Percentiles rank a stretch among this genome's conserved stretches.
Evolutionary conservation across 1,140 invertebrate genomes (phyloP).

Genomic region (Hycleus cichorii): DNA sequence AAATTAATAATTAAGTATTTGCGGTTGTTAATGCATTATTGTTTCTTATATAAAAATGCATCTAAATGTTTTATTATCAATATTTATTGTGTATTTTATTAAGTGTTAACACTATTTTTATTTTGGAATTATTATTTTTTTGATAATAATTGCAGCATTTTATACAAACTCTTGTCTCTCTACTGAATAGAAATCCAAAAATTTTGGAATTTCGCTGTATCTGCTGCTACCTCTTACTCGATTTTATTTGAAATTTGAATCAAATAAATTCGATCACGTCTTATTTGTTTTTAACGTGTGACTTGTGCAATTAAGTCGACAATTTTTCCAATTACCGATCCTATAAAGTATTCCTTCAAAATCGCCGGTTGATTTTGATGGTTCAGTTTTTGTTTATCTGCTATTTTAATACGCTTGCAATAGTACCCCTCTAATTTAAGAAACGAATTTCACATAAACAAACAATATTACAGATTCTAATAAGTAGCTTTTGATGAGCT

Average conservation of each 20-base stretch:
- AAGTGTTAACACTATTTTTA: constrained; percentile 7
- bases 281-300: constrained; percentile 2
- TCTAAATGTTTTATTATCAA: constrained; percentile 29
- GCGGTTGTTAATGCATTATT: constrained; percentile 33
- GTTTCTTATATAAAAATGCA: constrained; percentile 16
- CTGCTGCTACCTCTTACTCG: constrained; percentile 7
- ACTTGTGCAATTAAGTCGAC: constrained; percentile 7
- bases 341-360: constrained; percentile 2
- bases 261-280: neutral
- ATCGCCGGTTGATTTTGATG: neutral
- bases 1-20: constrained; percentile 16
- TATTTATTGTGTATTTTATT: constrained; percentile 16
- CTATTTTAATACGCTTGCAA: neutral
- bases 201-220: neutral
- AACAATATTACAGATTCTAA: neutral
- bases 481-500: constrained; percentile 19
- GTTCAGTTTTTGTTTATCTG: no score
- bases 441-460: neutral
- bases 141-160: no score
- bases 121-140: no score
- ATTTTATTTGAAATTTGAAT: no score
- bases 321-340: constrained; percentile 1
- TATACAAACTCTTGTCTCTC: no score
- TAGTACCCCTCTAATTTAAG: neutral
- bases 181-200: no score